Percentiles rank a stretch among this genome's conserved stretches.
Evolutionary conservation across 2,113 vertebrate species (phyloP).

Genomic region (Nannospalax galili): DNA sequence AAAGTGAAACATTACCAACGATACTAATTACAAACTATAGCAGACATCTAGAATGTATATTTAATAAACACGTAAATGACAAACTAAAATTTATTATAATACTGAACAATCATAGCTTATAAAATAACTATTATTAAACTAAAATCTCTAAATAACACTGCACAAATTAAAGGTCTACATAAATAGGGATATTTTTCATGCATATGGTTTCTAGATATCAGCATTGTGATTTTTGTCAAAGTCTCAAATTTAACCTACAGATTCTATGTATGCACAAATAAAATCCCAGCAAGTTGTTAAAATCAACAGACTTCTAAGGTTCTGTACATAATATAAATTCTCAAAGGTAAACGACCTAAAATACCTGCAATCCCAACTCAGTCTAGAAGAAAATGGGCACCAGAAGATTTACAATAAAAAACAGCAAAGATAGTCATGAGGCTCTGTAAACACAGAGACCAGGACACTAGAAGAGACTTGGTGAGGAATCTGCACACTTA

Average conservation of each 20-base stretch:
- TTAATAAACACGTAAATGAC: slow-evolving; percentile 6
- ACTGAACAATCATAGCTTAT: not conserved
- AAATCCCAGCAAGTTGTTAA: not conserved
- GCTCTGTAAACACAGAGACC: not conserved
- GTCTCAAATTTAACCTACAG: not conserved
- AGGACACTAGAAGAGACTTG: not conserved
- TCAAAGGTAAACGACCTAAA: not conserved
- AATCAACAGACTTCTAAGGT: not conserved
- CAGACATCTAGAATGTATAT: not conserved
- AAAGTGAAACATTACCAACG: not conserved
- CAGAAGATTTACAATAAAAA: not conserved
- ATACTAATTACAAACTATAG: not conserved
- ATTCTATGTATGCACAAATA: not conserved
- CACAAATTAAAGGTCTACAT: not conserved
- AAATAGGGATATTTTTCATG: not conserved
- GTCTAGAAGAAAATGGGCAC: not conserved
- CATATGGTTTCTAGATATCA: not conserved
- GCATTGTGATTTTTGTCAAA: not conserved
- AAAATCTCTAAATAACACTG: not conserved
- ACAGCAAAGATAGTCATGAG: not conserved
- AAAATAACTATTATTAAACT: not conserved
- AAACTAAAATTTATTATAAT: not conserved
- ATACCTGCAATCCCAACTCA: not conserved
- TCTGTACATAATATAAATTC: not conserved
- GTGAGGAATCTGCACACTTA: not conserved